phyloP scores from a whole-genome alignment of 2,113 vertebrate species.

The Ranitomeya variabilis region DNA sequence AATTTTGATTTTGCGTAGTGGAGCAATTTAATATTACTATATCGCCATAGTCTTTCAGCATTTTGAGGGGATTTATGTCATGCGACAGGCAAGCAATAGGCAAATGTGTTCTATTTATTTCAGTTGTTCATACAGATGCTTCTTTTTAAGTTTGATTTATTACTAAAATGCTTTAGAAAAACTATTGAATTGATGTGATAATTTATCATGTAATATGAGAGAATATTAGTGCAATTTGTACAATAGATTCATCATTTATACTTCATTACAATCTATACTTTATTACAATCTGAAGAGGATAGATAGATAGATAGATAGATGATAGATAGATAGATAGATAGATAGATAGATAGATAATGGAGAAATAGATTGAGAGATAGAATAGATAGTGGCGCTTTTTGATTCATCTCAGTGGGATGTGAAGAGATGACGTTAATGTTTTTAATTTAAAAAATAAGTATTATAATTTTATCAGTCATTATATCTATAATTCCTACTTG shows the following conservation, averaged over 20 bases:
- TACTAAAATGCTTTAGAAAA: neutral
- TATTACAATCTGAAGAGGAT: neutral
- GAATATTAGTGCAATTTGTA: neutral
- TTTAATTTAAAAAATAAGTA: too few species aligned
- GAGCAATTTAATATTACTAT: neutral
- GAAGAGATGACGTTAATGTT: too few species aligned
- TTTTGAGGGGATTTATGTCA: neutral
- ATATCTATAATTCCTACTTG: too few species aligned
- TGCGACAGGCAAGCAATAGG: constrained; percentile 9
- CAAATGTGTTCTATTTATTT: neutral
- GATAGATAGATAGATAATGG: too few species aligned
- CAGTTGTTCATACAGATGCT: neutral
- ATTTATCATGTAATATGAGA: neutral
- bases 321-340: too few species aligned
- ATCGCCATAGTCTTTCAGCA: too few species aligned
- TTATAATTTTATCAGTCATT: too few species aligned
- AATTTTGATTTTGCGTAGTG: neutral
- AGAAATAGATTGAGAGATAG: too few species aligned
- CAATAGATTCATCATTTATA: neutral
- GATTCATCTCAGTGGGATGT: too few species aligned
- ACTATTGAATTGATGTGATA: neutral
- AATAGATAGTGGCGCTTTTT: too few species aligned
- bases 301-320: too few species aligned
- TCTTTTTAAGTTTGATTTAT: neutral
- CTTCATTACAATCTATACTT: too few species aligned